Conservation (phyloP, 2,888 invertebrate species). For the Drosophila picticornis region DNA sequence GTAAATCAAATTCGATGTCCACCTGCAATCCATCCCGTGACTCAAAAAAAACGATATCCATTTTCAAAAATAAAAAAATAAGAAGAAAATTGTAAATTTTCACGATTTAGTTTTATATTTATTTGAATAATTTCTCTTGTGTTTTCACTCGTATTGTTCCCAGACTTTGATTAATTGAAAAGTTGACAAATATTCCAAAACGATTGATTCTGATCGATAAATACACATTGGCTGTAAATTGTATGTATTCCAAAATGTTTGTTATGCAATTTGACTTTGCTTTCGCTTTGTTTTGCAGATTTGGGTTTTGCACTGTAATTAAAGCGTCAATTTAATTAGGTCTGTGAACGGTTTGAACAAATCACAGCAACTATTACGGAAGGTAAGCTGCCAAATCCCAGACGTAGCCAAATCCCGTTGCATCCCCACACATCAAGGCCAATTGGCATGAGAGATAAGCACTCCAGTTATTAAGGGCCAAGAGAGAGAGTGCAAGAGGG, state of each 20-base stretch:
- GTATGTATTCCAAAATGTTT: background rate
- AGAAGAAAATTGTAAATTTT: background rate
- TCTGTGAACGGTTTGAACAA: background rate
- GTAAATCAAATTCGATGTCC: background rate
- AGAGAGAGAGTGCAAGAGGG: background rate
- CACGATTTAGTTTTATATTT: background rate
- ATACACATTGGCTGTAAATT: background rate
- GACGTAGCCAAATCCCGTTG: background rate
- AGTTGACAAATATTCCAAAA: background rate
- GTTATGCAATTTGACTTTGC: background rate
- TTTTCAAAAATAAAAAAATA: background rate
- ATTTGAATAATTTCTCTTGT: background rate
- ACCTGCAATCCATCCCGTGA: conserved; percentile 5
- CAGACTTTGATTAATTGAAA: background rate
- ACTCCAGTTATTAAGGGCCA: background rate
- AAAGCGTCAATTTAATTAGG: background rate
- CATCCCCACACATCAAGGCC: background rate
- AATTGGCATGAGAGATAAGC: background rate
- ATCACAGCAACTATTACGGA: background rate
- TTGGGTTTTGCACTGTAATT: background rate
- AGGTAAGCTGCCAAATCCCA: background rate
- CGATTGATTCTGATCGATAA: background rate
- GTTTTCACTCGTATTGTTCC: background rate
- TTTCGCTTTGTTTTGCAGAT: background rate
- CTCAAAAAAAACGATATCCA: conserved; percentile 6